Percentiles rank a stretch among this genome's conserved stretches.
phyloP scores from a whole-genome alignment of 2,797 vertebrate genomes.

The Enteromius treurensis region DNA sequence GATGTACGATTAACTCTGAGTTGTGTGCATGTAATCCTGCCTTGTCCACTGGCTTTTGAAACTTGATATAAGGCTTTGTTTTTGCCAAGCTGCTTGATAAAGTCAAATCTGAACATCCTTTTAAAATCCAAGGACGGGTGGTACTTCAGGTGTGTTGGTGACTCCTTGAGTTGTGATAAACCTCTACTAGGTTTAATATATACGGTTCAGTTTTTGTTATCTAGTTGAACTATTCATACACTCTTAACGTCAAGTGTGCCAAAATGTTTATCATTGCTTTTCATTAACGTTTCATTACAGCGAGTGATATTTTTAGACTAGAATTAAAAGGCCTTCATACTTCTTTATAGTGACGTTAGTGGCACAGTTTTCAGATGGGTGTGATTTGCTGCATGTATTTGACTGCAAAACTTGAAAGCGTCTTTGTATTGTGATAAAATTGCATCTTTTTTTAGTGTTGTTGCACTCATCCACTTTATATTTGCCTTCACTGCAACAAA shows the following conservation, averaged over 20 bases:
- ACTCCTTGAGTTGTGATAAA: slow-evolving; percentile 14
- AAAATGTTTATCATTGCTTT: background rate
- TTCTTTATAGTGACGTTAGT: background rate
- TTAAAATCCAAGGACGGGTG: background rate
- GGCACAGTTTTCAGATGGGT: slow-evolving; percentile 5
- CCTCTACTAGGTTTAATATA: background rate
- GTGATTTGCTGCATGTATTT: background rate
- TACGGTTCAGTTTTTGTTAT: slow-evolving; percentile 6
- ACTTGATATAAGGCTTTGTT: background rate
- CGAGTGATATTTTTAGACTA: slow-evolving; percentile 25
- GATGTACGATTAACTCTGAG: background rate
- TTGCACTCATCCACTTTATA: background rate
- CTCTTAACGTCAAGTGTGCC: background rate
- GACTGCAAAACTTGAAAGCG: slow-evolving; percentile 3
- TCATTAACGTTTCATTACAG: slow-evolving; percentile 24
- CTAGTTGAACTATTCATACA: background rate
- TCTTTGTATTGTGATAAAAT: background rate
- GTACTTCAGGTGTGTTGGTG: background rate
- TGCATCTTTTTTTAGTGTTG: background rate
- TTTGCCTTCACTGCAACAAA: background rate
- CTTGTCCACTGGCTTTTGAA: slow-evolving; percentile 22
- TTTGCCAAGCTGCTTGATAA: slow-evolving; percentile 4
- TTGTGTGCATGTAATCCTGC: background rate
- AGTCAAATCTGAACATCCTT: background rate
- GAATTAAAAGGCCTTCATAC: slow-evolving; percentile 30